phyloP scores from a whole-genome alignment of 2,113 vertebrate genomes.

The Sphaerodactylus townsendi region DNA sequence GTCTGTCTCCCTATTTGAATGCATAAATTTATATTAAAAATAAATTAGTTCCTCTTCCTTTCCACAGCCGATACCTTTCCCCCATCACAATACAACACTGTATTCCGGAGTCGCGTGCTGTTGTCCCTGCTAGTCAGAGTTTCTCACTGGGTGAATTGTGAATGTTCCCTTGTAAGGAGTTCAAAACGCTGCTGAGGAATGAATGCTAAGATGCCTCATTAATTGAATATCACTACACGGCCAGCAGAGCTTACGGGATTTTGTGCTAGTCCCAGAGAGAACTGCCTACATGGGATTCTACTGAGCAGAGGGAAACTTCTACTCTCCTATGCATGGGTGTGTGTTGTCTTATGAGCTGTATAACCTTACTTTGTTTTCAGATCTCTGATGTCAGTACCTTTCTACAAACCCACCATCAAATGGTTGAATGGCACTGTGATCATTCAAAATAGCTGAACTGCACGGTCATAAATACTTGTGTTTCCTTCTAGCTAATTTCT shows the following conservation, averaged over 20 bases:
- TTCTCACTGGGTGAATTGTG: conserved; percentile 62
- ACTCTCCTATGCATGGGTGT: background rate
- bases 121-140: conserved; percentile 45
- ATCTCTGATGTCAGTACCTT: conserved; percentile 39
- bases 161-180: conserved; percentile 59
- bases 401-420: conserved; percentile 33
- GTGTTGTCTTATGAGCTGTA: conserved; percentile 34
- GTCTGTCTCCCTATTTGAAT: no score
- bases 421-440: conserved; percentile 45
- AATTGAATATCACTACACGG: conserved; percentile 63
- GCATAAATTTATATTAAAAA: background rate
- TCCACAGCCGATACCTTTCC: conserved; percentile 36
- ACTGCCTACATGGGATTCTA: conserved; percentile 46
- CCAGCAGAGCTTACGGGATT: conserved; percentile 63
- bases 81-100: conserved; percentile 40
- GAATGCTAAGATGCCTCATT: conserved; percentile 61
- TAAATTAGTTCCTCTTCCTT: conserved; percentile 37
- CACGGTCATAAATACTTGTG: background rate
- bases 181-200: conserved; percentile 36
- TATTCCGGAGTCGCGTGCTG: conserved; percentile 30
- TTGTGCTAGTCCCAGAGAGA: conserved; percentile 55
- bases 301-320: conserved; percentile 47
- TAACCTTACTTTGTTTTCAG: conserved; percentile 34
- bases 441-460: background rate
- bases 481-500: background rate